A percentile compares a stretch with the other conserved stretches of the same genome.
phyloP scores from a whole-genome alignment of 1,140 invertebrate species.

The Panulirus ornatus region DNA sequence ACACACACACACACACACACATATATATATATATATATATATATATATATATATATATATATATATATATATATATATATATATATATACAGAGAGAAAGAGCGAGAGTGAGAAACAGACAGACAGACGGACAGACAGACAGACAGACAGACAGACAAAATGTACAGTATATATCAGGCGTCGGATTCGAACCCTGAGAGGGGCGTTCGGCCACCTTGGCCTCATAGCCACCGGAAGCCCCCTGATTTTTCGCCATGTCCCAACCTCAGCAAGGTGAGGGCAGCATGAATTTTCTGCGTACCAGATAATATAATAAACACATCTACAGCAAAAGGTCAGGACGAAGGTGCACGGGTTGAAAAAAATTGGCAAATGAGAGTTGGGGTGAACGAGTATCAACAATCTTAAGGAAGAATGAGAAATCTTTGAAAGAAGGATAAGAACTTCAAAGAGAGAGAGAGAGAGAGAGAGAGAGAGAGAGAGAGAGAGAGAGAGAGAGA shows the following conservation, averaged over 20 bases:
- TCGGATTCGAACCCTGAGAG: too few relatives aligned
- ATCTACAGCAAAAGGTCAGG: background rate
- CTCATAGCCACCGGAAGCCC: background rate
- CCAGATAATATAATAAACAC: background rate
- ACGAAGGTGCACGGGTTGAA: too few relatives aligned
- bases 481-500: conserved; percentile 13
- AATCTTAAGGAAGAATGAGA: too few relatives aligned
- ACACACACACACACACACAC: conserved; percentile 7
- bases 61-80: background rate
- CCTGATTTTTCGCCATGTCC: background rate
- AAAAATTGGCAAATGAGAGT: too few relatives aligned
- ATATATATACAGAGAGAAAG: too few relatives aligned
- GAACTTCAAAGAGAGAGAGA: too few relatives aligned
- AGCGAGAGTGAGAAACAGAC: too few relatives aligned
- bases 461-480: conserved; percentile 11
- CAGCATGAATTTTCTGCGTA: background rate
- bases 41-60: background rate
- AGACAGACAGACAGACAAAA: background rate
- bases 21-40: background rate
- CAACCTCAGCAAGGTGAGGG: background rate
- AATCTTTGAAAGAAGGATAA: too few relatives aligned
- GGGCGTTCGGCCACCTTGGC: too few relatives aligned
- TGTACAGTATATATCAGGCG: background rate
- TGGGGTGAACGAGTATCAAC: too few relatives aligned
- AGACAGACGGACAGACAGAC: too few relatives aligned